Base-by-base conservation (phyloP, 2,888 invertebrate species). In the Pterobdella sp. region DNA sequence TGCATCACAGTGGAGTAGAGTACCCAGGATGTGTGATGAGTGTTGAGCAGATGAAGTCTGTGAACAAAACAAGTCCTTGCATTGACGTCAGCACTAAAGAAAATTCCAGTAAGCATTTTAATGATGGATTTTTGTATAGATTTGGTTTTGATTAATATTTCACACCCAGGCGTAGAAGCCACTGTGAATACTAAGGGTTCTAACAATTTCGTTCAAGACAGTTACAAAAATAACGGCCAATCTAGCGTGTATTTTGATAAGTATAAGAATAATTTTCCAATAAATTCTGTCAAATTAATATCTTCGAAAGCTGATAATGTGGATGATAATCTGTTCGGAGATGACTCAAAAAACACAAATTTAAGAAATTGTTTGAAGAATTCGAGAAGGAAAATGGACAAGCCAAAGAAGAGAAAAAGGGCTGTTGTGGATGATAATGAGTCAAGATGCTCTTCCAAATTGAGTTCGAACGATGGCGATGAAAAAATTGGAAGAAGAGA, bases 1-100 rank as follows among this genome's bases (percentile, higher is more conserved):
- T n/a, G n/a, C n/a, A 37, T 3, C 22, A 56, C 86, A 92, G 93
- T 85, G 91, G 91, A 37, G 88, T 90, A 72, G 94, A 95, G 84
- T 91, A 91, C 81, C 90, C 91, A 79, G 91, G 93, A 82, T 88
- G 93, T 72, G 91, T 94, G 68, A 90, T 95, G 90, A 94, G 95
- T 85, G 91, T 91, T 84, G 93, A 93, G 83, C 94, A 94, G 85
- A 84, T 80, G 74, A 75, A 76, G n/a, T 77, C 93, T 81, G 76
- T 77, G 56, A 73, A 72, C 22, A 75, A 73, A 36, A 65, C 64
- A 4, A 77, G 77, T 3, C 74, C 76, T 22, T 79, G 80, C 69
- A 37, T 35, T n/a, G 52, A 49, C n/a, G 70, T 42, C 22, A 22
- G n/a, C n/a, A n/a, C n/a, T n/a, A n/a, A n/a, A n/a, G n/a, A n/a